Evolutionary conservation across 2,888 invertebrate genomes (phyloP).

Genomic region (Lasioglossum zephyrum): DNA sequence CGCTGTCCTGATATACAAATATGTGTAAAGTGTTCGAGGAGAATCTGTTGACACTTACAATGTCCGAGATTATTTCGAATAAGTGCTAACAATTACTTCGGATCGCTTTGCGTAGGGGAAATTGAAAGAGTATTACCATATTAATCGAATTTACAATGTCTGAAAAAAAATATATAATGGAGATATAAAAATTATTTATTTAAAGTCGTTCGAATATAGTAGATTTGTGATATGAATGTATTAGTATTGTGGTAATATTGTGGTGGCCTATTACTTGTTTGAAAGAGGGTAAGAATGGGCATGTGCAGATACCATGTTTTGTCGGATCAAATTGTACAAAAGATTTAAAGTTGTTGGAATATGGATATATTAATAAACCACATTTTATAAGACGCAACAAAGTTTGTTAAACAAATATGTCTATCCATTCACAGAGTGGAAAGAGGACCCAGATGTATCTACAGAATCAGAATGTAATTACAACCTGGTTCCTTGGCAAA

Average conservation of each 20-base stretch:
- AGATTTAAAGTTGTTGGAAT: conserved; percentile 1
- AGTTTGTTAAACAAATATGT: background rate
- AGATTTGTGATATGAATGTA: conserved; percentile 63
- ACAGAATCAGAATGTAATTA: background rate
- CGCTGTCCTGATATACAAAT: conserved; percentile 16
- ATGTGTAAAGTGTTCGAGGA: conserved; percentile 19
- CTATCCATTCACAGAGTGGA: background rate
- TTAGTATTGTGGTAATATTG: conserved; percentile 52
- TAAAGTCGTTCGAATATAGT: conserved; percentile 49
- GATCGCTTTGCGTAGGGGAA: conserved; percentile 15
- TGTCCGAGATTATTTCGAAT: conserved; percentile 5
- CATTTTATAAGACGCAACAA: background rate
- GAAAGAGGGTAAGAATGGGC: conserved; percentile 26
- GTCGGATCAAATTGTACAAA: conserved; percentile 19
- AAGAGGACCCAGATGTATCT: background rate
- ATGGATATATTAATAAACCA: background rate
- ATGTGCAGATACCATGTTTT: conserved; percentile 22
- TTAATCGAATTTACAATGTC: conserved; percentile 49
- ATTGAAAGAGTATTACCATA: conserved; percentile 42
- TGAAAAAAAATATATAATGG: conserved; percentile 32
- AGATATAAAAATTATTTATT: conserved; percentile 63
- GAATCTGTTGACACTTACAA: conserved; percentile 31
- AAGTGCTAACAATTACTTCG: conserved; percentile 34
- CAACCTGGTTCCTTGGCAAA: background rate
- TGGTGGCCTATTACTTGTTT: conserved; percentile 61